Conservation (phyloP, 1,140 invertebrate genomes). For the Chrysopa pallens region DNA sequence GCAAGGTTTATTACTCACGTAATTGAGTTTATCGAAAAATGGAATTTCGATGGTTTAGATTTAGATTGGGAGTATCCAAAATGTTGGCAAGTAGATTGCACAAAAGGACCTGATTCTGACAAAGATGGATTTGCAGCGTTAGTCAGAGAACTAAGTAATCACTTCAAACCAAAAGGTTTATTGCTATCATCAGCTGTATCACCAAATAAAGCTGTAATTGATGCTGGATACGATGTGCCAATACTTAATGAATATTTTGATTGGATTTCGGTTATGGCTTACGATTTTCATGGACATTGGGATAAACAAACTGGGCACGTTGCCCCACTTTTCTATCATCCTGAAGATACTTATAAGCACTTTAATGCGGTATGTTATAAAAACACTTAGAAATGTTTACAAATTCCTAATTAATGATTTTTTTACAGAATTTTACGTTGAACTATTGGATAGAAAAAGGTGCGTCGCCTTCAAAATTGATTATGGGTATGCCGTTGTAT, state of each 20-base stretch:
- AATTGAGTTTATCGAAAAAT: conserved; percentile 38
- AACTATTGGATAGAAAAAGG: conserved; percentile 64
- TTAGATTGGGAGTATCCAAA: conserved; percentile 57
- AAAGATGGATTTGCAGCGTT: conserved; percentile 54
- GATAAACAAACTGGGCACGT: conserved; percentile 77
- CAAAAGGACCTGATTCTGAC: conserved; percentile 53
- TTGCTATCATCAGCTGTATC: conserved; percentile 69
- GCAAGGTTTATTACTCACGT: conserved; percentile 36
- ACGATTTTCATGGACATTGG: conserved; percentile 80
- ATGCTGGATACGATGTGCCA: conserved; percentile 62
- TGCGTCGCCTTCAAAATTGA: conserved; percentile 45
- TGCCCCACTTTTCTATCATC: conserved; percentile 56
- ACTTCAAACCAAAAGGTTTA: conserved; percentile 50
- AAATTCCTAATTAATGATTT: conserved; percentile 4
- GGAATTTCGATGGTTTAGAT: conserved; percentile 50
- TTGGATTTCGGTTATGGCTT: conserved; percentile 81
- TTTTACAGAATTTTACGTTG: conserved; percentile 54
- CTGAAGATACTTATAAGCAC: conserved; percentile 50
- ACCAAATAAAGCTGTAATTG: conserved; percentile 62
- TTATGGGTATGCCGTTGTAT: conserved; percentile 69
- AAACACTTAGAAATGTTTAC: not conserved
- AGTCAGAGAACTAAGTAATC: conserved; percentile 46
- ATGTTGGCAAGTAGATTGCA: conserved; percentile 38
- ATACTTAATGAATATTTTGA: conserved; percentile 51
- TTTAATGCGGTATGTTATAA: conserved; percentile 48